Evolutionary conservation across 2,888 invertebrate genomes (phyloP).

Genomic region (Lepetodrilus schrolli): DNA sequence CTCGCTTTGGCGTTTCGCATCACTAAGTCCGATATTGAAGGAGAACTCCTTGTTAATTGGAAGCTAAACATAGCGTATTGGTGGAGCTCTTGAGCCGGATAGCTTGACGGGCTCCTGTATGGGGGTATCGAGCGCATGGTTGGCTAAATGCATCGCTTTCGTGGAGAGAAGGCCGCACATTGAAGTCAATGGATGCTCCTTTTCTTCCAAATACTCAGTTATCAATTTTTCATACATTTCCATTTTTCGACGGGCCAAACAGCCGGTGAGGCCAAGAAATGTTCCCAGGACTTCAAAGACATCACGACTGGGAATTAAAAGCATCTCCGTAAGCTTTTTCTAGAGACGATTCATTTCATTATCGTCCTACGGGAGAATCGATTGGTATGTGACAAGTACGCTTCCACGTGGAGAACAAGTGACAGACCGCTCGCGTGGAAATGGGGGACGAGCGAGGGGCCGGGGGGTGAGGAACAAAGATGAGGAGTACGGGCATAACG

Average conservation of each 20-base stretch:
- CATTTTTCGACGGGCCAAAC: conserved; percentile 19
- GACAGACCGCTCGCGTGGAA: background rate
- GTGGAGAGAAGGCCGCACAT: conserved; percentile 3
- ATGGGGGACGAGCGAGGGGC: background rate
- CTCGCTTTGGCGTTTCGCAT: background rate
- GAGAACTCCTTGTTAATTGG: background rate
- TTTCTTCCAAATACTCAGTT: conserved; percentile 30
- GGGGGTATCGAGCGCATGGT: conserved; percentile 6
- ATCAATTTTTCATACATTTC: conserved; percentile 34
- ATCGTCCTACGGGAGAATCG: conserved; percentile 15
- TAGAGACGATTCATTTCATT: conserved; percentile 26
- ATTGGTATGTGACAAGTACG: conserved; percentile 17
- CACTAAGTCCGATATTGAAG: background rate
- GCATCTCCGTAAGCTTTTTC: conserved; percentile 34
- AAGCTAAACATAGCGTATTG: conserved; percentile 28
- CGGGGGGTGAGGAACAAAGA: background rate
- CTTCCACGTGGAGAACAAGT: background rate
- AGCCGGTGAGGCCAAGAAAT: conserved; percentile 32
- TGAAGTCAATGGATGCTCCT: conserved; percentile 33
- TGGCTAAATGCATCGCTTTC: conserved; percentile 29
- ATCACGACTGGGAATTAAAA: conserved; percentile 38
- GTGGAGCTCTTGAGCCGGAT: background rate
- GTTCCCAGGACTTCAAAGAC: conserved; percentile 41
- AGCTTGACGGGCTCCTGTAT: conserved; percentile 16
- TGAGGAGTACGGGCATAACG: background rate